Percentiles rank a stretch among this genome's conserved stretches.
These are phyloP conservation scores for Drosophila parthenogenetica DNA, from an alignment of 2,888 invertebrate species.

Conservation along the genomic window DNA sequence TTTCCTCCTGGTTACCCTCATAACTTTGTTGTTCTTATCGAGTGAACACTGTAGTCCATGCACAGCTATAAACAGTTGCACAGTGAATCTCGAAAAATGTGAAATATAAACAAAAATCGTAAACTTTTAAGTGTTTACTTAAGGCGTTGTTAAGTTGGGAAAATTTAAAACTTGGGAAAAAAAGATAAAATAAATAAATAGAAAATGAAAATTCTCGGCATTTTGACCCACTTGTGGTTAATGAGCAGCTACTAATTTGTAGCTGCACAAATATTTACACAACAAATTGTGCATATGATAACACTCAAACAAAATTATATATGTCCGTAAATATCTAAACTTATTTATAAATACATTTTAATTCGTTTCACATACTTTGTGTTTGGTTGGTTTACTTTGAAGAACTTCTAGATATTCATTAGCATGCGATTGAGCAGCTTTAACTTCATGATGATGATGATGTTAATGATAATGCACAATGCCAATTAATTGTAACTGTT, in stretches of 20 bases:
- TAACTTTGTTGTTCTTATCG: background rate
- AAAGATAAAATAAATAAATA: constrained; percentile 14
- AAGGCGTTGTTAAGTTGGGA: constrained; percentile 5
- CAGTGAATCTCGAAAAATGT: constrained; percentile 24
- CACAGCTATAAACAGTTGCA: constrained; percentile 2
- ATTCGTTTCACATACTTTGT: constrained; percentile 25
- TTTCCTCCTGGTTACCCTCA: too few relatives aligned
- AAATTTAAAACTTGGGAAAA: constrained; percentile 3
- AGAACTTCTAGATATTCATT: constrained; percentile 40
- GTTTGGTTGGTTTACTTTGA: background rate
- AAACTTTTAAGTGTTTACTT: constrained; percentile 39
- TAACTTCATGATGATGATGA: constrained; percentile 40
- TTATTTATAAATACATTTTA: background rate
- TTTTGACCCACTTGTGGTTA: constrained; percentile 11
- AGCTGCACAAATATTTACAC: background rate
- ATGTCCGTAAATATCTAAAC: background rate
- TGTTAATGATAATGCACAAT: constrained; percentile 11
- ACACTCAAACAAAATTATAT: too few relatives aligned
- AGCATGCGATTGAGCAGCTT: constrained; percentile 48
- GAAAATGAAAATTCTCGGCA: background rate
- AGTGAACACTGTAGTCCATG: constrained; percentile 5
- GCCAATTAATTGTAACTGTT: constrained; percentile 52
- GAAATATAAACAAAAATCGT: constrained; percentile 32
- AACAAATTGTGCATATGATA: background rate
- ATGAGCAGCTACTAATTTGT: background rate